Percentiles rank a stretch among this genome's conserved stretches.
phyloP scores from a whole-genome alignment of 1,140 invertebrate genomes.

The Arion vulgaris region DNA sequence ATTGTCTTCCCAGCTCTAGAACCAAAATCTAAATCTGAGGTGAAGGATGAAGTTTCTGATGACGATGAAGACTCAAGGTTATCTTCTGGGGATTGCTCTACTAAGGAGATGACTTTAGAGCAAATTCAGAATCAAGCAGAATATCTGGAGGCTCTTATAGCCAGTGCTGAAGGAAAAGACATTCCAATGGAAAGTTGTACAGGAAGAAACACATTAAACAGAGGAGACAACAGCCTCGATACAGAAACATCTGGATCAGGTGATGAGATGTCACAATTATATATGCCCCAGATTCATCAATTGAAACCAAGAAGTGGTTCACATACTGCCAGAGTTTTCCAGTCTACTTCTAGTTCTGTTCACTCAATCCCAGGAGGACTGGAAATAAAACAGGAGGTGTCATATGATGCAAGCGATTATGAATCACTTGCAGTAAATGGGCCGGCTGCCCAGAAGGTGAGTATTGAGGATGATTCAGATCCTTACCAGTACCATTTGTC shows the following conservation, averaged over 20 bases:
- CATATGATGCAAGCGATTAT: slow-evolving; percentile 8
- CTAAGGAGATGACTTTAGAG: slow-evolving; percentile 36
- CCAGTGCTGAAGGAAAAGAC: slow-evolving; percentile 37
- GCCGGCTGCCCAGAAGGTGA: slow-evolving; percentile 32
- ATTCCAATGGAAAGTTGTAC: slow-evolving; percentile 22
- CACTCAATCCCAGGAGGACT: neutral
- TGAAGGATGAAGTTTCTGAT: slow-evolving; percentile 51
- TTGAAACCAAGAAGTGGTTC: neutral
- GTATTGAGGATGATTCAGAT: slow-evolving; percentile 7
- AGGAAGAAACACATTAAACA: neutral
- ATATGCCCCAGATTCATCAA: neutral
- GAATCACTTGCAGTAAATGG: slow-evolving; percentile 2
- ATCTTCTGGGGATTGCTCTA: neutral
- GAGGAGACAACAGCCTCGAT: slow-evolving; percentile 4
- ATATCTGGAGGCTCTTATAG: slow-evolving; percentile 33
- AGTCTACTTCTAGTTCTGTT: neutral
- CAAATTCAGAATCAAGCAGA: slow-evolving; percentile 36
- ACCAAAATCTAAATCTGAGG: slow-evolving; percentile 64
- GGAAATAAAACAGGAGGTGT: slow-evolving; percentile 10
- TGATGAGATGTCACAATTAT: slow-evolving; percentile 6
- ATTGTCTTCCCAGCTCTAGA: slow-evolving; percentile 83
- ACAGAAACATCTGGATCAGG: slow-evolving; percentile 23
- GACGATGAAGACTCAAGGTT: slow-evolving; percentile 35
- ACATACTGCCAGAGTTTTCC: neutral
- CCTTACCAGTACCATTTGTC: neutral